A percentile compares a stretch with the other conserved stretches of the same genome.
Conservation (phyloP, 1,140 invertebrate genomes). For the Cotesia typhae region DNA sequence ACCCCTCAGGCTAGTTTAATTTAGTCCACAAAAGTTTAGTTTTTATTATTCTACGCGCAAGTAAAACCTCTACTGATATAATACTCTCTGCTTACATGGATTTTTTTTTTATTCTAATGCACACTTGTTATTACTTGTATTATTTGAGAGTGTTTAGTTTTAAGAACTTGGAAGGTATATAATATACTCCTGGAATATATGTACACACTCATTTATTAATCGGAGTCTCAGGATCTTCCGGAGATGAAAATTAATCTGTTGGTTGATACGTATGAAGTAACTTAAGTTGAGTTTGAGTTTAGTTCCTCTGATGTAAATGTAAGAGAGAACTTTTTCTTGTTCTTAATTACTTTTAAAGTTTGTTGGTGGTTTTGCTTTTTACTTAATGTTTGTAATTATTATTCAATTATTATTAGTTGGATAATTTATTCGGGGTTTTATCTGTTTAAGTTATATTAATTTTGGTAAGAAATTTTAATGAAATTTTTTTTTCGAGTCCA, state of each 20-base stretch:
- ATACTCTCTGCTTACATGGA: background rate
- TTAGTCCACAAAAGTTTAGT: conserved; percentile 27
- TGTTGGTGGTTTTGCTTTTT: too few relatives aligned
- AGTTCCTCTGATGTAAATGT: too few relatives aligned
- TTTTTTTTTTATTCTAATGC: background rate
- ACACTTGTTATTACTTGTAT: too few relatives aligned
- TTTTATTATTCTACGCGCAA: too few relatives aligned
- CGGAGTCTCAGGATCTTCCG: background rate
- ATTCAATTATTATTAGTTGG: too few relatives aligned
- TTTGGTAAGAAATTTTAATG: too few relatives aligned
- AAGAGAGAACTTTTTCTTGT: background rate
- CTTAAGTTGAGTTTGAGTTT: background rate
- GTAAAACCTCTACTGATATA: background rate
- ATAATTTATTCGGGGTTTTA: too few relatives aligned
- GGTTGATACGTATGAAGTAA: background rate
- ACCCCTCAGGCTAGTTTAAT: conserved; percentile 35
- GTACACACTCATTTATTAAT: too few relatives aligned
- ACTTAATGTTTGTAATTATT: too few relatives aligned
- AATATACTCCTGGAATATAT: background rate
- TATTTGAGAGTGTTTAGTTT: background rate
- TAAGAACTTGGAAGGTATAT: background rate
- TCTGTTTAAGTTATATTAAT: too few relatives aligned
- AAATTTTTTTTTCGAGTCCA: too few relatives aligned
- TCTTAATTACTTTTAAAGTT: too few relatives aligned
- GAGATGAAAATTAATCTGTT: conserved; percentile 14